Evolutionary conservation across 2,113 vertebrate species (phyloP).

Genomic region (Rattus rattus): DNA sequence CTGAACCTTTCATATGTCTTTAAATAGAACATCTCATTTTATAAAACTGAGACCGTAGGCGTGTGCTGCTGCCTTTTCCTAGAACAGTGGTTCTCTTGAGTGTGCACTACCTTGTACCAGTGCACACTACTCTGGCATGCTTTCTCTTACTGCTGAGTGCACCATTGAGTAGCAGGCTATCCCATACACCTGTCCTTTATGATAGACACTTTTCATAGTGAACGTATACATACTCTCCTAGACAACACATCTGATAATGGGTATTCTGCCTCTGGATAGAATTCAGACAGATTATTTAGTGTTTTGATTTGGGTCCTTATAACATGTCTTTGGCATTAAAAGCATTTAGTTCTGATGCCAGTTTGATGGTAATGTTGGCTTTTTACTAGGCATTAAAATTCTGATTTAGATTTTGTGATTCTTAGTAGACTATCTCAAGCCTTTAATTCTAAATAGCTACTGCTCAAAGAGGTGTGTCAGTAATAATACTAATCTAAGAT

Average conservation of each 20-base stretch:
- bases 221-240: background rate
- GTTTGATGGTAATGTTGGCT: conserved; percentile 42
- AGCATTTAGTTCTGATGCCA: conserved; percentile 21
- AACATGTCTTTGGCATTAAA: conserved; percentile 56
- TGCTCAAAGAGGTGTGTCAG: background rate
- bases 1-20: background rate
- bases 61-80: background rate
- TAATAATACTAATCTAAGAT: conserved; percentile 24
- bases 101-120: background rate
- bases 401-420: conserved; percentile 25
- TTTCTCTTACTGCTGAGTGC: background rate
- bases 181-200: background rate
- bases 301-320: background rate
- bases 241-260: conserved; percentile 27
- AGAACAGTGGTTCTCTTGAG: background rate
- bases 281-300: conserved; percentile 4
- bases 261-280: background rate
- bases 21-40: background rate
- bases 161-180: background rate
- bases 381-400: conserved; percentile 26
- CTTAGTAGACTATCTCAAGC: background rate
- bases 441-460: conserved; percentile 56
- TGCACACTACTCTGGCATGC: background rate
- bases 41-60: background rate
- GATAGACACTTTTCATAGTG: background rate